Conservation (phyloP, 2,797 vertebrate genomes). For the Syncerus caffer region DNA sequence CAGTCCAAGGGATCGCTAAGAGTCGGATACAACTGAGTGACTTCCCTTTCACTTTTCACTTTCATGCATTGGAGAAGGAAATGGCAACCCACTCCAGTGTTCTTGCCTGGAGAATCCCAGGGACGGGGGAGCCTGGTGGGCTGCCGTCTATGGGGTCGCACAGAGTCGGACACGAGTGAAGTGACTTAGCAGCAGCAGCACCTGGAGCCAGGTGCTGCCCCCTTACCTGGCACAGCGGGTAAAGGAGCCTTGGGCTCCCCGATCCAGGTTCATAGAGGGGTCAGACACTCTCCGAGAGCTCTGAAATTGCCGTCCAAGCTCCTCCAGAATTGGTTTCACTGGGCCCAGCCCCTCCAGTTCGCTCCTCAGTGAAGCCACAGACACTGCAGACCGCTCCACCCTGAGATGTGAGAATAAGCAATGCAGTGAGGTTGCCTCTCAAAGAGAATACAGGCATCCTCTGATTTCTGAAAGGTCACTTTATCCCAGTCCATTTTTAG, state of each 20-base stretch:
- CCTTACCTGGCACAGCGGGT: slow-evolving; percentile 71
- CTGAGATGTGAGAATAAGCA: slow-evolving; percentile 10
- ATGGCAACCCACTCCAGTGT: no score
- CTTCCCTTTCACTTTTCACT: no score
- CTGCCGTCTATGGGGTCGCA: no score
- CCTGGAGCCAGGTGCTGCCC: background rate
- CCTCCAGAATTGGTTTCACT: slow-evolving; percentile 77
- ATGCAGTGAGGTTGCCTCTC: background rate
- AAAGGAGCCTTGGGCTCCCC: slow-evolving; percentile 54
- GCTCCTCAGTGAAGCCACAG: slow-evolving; percentile 69
- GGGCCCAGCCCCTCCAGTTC: slow-evolving; percentile 76
- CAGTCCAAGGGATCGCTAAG: no score
- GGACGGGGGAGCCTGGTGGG: no score
- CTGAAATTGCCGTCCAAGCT: slow-evolving; percentile 70
- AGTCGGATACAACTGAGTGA: no score
- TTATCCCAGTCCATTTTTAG: background rate
- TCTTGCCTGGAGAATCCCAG: no score
- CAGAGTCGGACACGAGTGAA: no score
- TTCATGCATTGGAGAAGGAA: no score
- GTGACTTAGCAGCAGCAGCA: background rate
- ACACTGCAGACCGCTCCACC: slow-evolving; percentile 70
- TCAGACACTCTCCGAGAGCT: slow-evolving; percentile 63
- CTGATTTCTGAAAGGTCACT: background rate
- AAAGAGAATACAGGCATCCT: background rate
- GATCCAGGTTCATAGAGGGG: slow-evolving; percentile 60